Conservation (phyloP, 2,797 vertebrate species). For the Podarcis siculus region DNA sequence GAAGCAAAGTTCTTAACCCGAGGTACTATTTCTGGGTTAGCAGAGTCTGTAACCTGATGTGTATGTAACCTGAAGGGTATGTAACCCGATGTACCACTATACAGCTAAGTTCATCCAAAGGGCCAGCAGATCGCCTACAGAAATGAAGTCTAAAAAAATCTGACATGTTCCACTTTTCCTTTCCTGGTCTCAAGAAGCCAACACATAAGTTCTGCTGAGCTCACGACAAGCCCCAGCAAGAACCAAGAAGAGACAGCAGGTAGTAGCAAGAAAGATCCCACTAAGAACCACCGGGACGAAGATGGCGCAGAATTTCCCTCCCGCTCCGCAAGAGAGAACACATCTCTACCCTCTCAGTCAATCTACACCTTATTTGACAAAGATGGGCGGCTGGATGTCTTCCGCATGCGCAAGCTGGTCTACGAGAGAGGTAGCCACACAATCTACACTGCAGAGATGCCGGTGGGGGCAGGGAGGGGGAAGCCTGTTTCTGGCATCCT, state of each 20-base stretch:
- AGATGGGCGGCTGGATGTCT: slow-evolving; percentile 16
- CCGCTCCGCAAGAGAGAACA: background rate
- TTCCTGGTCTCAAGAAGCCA: background rate
- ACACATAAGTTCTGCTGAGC: background rate
- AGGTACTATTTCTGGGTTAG: no score
- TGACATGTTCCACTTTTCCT: background rate
- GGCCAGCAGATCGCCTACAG: background rate
- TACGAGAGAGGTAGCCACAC: slow-evolving; percentile 27
- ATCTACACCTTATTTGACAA: slow-evolving; percentile 23
- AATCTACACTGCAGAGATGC: background rate
- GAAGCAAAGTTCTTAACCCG: no score
- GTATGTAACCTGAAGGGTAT: no score
- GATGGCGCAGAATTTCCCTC: background rate
- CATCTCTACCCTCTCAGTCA: background rate
- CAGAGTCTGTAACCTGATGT: no score
- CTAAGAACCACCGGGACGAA: background rate
- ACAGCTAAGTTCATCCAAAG: background rate
- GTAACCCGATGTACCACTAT: no score
- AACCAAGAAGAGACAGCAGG: background rate
- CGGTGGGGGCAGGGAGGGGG: background rate
- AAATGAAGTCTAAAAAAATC: background rate
- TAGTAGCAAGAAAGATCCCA: background rate
- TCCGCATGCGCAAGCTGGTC: slow-evolving; percentile 25
- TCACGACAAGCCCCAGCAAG: background rate
- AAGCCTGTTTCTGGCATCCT: background rate